phyloP scores from a whole-genome alignment of 2,113 vertebrate genomes.

The Bombycilla garrulus region DNA sequence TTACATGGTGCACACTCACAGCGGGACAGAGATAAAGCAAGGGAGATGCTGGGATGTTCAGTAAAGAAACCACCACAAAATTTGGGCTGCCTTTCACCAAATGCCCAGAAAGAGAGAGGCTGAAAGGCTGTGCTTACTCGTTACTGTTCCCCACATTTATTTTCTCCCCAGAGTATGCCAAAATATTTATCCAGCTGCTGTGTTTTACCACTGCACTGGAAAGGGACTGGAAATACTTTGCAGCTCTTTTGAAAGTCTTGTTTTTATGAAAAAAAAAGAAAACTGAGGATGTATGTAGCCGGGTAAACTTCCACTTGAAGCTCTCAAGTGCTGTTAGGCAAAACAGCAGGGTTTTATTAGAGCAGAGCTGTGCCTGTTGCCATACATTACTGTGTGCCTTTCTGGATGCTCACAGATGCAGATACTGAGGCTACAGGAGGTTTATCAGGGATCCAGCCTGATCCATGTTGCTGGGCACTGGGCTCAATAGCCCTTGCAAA shows the following conservation, averaged over 20 bases:
- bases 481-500: not conserved
- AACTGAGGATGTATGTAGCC: not conserved
- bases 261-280: not conserved
- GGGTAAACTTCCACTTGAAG: not conserved
- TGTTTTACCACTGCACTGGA: not conserved
- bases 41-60: not conserved
- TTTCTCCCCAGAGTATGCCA: not conserved
- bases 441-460: not conserved
- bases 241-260: not conserved
- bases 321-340: not conserved
- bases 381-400: not conserved
- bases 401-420: not conserved
- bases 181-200: not conserved
- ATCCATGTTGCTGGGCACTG: accelerated
- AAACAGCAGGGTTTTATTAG: not conserved
- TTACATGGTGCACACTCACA: not conserved
- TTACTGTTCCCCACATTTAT: not conserved
- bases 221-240: not conserved
- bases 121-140: not conserved
- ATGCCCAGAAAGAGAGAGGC: not conserved
- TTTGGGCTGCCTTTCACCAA: not conserved
- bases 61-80: not conserved
- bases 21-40: not conserved
- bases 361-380: not conserved
- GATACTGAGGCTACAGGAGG: not conserved